Conservation (phyloP, 2,888 invertebrate species). For the Volucella zonaria region DNA sequence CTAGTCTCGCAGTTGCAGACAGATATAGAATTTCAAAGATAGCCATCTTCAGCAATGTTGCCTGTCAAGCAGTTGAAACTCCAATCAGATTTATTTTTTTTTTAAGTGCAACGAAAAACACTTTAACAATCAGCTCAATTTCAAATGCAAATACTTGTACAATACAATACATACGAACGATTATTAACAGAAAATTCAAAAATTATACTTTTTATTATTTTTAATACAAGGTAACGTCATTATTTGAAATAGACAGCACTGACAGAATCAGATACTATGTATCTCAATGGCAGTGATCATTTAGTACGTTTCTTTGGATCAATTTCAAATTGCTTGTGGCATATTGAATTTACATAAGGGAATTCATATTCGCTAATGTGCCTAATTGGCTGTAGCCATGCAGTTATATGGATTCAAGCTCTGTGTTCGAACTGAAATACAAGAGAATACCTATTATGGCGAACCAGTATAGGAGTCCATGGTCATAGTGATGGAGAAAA, state of each 20-base stretch:
- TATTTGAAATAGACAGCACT: background rate
- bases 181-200: no score
- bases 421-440: slow-evolving; percentile 10
- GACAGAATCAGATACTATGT: background rate
- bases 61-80: no score
- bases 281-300: background rate
- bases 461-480: background rate
- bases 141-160: no score
- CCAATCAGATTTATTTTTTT: no score
- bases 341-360: slow-evolving; percentile 39
- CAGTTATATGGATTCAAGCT: slow-evolving; percentile 19
- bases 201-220: no score
- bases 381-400: slow-evolving; percentile 42
- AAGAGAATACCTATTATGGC: background rate
- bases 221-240: no score
- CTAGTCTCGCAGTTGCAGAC: no score
- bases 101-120: no score
- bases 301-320: background rate
- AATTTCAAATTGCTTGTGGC: slow-evolving; percentile 33
- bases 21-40: no score
- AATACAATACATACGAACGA: no score
- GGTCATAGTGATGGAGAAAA: background rate
- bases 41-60: no score
- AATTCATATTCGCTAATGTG: slow-evolving; percentile 46
- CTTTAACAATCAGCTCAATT: no score